Evolutionary conservation across 2,888 invertebrate species (phyloP), one percentile per base, ranked within the genome.

Genomic region (Lasioglossum malachurum): DNA sequence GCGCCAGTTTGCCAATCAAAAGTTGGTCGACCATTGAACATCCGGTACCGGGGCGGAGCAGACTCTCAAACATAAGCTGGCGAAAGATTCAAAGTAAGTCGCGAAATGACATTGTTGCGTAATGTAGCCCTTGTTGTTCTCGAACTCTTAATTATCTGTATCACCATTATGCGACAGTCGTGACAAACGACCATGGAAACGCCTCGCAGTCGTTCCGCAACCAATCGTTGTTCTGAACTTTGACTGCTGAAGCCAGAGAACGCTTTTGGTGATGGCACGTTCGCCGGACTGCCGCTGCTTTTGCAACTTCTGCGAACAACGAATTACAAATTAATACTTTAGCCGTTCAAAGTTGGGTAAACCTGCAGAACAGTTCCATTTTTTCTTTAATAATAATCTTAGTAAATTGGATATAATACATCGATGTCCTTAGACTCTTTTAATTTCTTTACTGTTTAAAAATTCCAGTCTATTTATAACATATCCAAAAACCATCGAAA

Each of bases 141-240:
- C 89, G 98, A 98, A 38, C 98, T 98, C 95, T 98, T 97, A 94
- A 99, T 98, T 95, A 99, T 98, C 96, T 98, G 98, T 92, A 98
- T 97, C 84, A 99, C 98, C 97, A 99, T 98, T 86, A 98, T 97
- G 95, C 98, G 98, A 96, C 99, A 99, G 96, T 99, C 99, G 95
- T 98, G 98, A 95, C 99, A 99, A 75, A 99, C 98, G 87, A 97
- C 97, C 97, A 98, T 98, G 94, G 98, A 97, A 85, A 98, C 97
- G 5, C 97, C 97, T 85, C 97, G 97, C 75, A 97, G 96, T 35
- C 97, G 96, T 94, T 97, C 97, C 84, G 96, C 96, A 10, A 90
- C 92, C 71, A 93, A 84, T 71, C 94, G 92, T 80, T 94, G 94
- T 67, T 94, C 96, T 88, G 89, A 92, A 92, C 83, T 95, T 88